phyloP scores from a whole-genome alignment of 2,113 vertebrate genomes.

The Chionis minor region DNA sequence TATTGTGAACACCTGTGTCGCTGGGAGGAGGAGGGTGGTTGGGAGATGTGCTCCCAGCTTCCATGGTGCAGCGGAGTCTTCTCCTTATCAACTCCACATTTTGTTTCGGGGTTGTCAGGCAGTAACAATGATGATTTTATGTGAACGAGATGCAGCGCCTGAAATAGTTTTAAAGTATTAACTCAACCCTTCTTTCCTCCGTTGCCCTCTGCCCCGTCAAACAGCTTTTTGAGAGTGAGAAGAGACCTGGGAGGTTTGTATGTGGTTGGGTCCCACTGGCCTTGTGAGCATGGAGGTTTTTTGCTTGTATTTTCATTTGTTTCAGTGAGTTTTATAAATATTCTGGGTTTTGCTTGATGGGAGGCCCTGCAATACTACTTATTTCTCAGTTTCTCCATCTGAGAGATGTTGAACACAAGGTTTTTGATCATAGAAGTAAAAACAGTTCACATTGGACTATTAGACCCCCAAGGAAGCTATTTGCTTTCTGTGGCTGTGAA shows the following conservation, averaged over 20 bases:
- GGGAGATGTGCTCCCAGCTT: neutral
- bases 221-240: neutral
- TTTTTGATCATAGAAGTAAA: neutral
- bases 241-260: neutral
- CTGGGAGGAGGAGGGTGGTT: neutral
- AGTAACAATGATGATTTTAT: neutral
- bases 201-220: neutral
- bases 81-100: neutral
- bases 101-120: neutral
- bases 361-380: neutral
- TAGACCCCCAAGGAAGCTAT: neutral
- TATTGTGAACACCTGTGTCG: neutral
- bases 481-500: neutral
- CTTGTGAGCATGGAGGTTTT: neutral
- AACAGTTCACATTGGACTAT: neutral
- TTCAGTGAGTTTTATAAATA: neutral
- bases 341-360: neutral
- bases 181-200: neutral
- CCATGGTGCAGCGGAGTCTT: accelerated
- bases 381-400: neutral
- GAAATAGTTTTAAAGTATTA: neutral
- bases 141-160: neutral
- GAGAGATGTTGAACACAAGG: neutral
- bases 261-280: neutral
- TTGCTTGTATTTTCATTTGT: neutral